Percentiles rank a stretch among this genome's conserved stretches.
These are phyloP conservation scores for Chloroclystis v-ata DNA, from an alignment of 2,888 invertebrate genomes.

Conservation along the genomic window DNA sequence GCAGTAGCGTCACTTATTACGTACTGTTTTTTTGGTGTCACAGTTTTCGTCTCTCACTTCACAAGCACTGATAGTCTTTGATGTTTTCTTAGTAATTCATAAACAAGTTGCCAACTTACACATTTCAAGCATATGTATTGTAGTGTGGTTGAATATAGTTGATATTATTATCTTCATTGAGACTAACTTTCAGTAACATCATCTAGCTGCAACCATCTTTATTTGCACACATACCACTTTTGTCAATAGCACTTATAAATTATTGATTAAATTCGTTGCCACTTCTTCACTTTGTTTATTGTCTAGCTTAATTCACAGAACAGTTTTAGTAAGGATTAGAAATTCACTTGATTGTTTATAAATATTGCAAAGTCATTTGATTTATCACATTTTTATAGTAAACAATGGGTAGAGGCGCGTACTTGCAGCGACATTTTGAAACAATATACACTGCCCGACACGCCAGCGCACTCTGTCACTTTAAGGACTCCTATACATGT, in stretches of 20 bases:
- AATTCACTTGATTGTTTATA: conserved; percentile 38
- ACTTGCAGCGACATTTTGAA: conserved; percentile 72
- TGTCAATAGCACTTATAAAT: conserved; percentile 7
- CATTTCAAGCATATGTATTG: too few relatives aligned
- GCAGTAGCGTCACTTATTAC: too few relatives aligned
- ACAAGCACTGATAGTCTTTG: too few relatives aligned
- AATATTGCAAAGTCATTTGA: conserved; percentile 71
- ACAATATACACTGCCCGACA: conserved; percentile 77
- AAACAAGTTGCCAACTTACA: too few relatives aligned
- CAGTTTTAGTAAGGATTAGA: conserved; percentile 1
- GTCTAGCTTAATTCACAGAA: conserved; percentile 4
- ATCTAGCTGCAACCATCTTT: too few relatives aligned
- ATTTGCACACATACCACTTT: background rate
- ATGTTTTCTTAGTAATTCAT: too few relatives aligned
- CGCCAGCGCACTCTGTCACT: conserved; percentile 77
- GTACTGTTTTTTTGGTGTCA: too few relatives aligned
- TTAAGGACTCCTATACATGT: conserved; percentile 78
- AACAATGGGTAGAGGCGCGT: conserved; percentile 66
- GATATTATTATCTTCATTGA: too few relatives aligned
- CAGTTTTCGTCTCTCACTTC: background rate
- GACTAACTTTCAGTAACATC: too few relatives aligned
- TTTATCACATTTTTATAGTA: conserved; percentile 76
- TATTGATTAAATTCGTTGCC: conserved; percentile 6
- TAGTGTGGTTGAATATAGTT: too few relatives aligned
- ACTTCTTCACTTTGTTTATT: conserved; percentile 8